Evolutionary conservation across 1,140 invertebrate genomes (phyloP).

Genomic region (Bilobella aurantiaca): DNA sequence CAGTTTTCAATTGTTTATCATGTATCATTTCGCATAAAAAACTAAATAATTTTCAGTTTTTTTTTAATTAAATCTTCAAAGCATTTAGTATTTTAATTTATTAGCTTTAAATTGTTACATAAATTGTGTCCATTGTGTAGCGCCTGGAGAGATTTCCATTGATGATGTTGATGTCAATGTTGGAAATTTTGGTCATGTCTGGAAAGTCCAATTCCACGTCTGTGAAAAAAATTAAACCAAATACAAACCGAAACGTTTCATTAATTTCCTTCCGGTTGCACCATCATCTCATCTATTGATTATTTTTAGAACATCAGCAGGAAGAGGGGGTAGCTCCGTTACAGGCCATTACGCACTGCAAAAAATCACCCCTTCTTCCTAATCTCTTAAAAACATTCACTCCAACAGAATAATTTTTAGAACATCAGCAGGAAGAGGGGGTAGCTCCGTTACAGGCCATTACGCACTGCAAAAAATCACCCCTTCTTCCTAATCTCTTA

Average conservation of each 20-base stretch:
- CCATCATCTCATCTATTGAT: not conserved
- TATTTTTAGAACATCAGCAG: not conserved
- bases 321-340: not conserved
- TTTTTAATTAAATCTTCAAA: too few relatives aligned
- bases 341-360: not conserved
- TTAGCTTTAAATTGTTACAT: too few relatives aligned
- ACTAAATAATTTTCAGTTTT: not conserved
- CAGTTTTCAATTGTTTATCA: not conserved
- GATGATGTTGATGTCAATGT: slow-evolving; percentile 83
- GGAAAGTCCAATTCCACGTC: not conserved
- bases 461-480: not conserved
- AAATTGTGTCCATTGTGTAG: slow-evolving; percentile 75
- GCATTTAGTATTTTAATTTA: not conserved
- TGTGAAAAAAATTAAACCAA: not conserved
- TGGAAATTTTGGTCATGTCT: slow-evolving; percentile 88
- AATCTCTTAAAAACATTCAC: not conserved
- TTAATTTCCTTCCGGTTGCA: not conserved
- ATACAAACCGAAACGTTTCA: not conserved
- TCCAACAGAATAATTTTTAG: not conserved
- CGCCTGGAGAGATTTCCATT: slow-evolving; percentile 77
- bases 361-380: not conserved
- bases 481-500: not conserved
- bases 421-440: not conserved
- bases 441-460: not conserved
- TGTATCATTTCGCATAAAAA: not conserved